phyloP scores from a whole-genome alignment of 92 coral and sea anemone species.

The Meandrina meandrites region DNA sequence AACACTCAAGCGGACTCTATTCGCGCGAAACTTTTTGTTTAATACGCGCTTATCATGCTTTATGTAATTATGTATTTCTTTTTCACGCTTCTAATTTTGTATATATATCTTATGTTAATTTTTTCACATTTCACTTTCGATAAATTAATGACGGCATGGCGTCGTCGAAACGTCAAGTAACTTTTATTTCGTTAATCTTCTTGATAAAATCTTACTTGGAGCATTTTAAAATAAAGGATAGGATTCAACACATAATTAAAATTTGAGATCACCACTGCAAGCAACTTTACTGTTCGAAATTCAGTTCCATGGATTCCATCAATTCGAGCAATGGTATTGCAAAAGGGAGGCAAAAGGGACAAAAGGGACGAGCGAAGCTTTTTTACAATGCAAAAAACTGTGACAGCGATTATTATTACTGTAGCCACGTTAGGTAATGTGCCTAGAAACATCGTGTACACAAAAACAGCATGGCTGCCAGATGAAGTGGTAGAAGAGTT shows the following conservation, averaged over 20 bases:
- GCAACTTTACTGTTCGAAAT: not conserved
- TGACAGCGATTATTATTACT: not conserved
- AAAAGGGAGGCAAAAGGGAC: not conserved
- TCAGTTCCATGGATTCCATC: not conserved
- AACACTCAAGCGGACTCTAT: too few species aligned
- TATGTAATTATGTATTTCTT: too few species aligned
- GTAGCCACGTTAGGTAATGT: not conserved
- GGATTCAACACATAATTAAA: conserved; percentile 10
- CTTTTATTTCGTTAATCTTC: too few species aligned
- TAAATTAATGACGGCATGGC: not conserved
- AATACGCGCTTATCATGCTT: too few species aligned
- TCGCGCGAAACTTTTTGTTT: too few species aligned
- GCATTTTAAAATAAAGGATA: not conserved
- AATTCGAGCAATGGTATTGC: not conserved
- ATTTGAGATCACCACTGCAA: not conserved
- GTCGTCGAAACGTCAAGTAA: too few species aligned
- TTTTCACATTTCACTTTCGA: too few species aligned
- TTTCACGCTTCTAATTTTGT: too few species aligned
- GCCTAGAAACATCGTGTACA: not conserved
- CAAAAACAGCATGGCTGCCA: not conserved
- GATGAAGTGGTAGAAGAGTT: not conserved
- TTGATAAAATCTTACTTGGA: not conserved
- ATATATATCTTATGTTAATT: too few species aligned
- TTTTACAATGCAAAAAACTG: not conserved
- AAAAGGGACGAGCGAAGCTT: not conserved